Evolutionary conservation across 2,888 invertebrate genomes (phyloP), one percentile per base, ranked within the genome.

Genomic region (Lucinisca nassula): DNA sequence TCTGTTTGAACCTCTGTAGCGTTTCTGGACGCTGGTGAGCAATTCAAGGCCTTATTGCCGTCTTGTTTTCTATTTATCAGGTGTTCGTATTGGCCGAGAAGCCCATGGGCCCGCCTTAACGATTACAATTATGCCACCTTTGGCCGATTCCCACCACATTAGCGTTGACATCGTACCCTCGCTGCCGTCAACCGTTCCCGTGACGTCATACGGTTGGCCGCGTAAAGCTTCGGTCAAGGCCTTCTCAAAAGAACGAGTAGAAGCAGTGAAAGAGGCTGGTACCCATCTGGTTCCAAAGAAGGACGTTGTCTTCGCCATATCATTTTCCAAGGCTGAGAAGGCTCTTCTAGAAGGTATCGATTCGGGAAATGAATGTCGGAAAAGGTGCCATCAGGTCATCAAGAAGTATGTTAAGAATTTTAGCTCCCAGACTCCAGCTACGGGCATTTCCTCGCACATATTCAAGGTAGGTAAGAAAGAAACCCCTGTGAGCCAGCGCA

Each of bases 61-160:
- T n/a, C n/a, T n/a, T n/a, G n/a, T n/a, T n/a, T n/a, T n/a, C n/a
- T n/a, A n/a, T n/a, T 30, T 76, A 51, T 14, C 82, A 86, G 82
- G 32, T 38, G 86, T 86, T 10, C 37, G 79, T 12, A 4, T 86
- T 32, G 61, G 51, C 12, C 61, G n/a, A 38, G 51, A 79, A 0
- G 75, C 82, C 3, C 86, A 86, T 32, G 86, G 86, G 14, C 86
- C 86, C 27, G 86, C 86, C 10, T 27, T 86, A 27, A 87, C 87
- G 0, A 14, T 87, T 30, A 81, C 78, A 14, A 84, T 87, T 24
- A 51, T 40, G 32, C 84, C n/a, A 17, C 40, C 24, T 17, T 38
- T 10, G 6, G 61, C 27, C 6, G 30, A 30, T 4, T 24, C 27
- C 14, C 83, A 88, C 45, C 55, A 88, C n/a, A 88, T 85, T 0